Base-by-base conservation (phyloP, 2,113 vertebrate species). In the Lontra canadensis region DNA sequence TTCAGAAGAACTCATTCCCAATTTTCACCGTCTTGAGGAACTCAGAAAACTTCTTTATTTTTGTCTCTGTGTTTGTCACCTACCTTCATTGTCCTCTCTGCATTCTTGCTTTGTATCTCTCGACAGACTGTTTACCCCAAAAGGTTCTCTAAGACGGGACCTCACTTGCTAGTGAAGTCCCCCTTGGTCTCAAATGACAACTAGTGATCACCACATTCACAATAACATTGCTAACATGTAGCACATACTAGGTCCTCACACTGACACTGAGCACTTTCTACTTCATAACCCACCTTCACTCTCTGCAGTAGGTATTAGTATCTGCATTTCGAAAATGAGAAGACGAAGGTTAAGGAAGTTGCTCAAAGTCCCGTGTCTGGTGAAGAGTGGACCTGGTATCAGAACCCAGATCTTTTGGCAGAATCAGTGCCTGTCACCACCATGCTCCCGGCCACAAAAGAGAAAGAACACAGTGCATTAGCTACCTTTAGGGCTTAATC, bases 271-370 rank as follows among this genome's bases (percentile, higher is more conserved):
- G 17, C n/a, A 65, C 36, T 65, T 71, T 90, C 18, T 34, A 74
- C 23, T 88, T 81, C 74, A 52, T 34, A 55, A 79, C 10, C 76
- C 80, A 42, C 7, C 13, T 63, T 90, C 17, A 42, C 21, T 31
- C 47, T 78, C 7, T 82, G 49, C 49, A 29, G 7, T 29, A 17
- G 31, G 6, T 31, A 36, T 7, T 90, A 59, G 21, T 63, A 44
- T 49, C 34, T 7, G 26, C 23, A 59, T 73, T 96, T 97, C 82
- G 74, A 21, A 88, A n/a, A 47, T 2, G 1, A 90, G 87, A 89
- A 92, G 39, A 71, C 7, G 17, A 42, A 83, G 63, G 2, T 55
- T 69, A 80, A 61, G 29, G 31, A 44, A 74, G 52, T 96, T 79
- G 59, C 57, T 93, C 8, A 39, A 65, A 90, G 9, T 34, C 39